These are phyloP conservation scores for Acanthopagrus latus DNA, from an alignment of 2,797 vertebrate genomes.

Conservation along the genomic window DNA sequence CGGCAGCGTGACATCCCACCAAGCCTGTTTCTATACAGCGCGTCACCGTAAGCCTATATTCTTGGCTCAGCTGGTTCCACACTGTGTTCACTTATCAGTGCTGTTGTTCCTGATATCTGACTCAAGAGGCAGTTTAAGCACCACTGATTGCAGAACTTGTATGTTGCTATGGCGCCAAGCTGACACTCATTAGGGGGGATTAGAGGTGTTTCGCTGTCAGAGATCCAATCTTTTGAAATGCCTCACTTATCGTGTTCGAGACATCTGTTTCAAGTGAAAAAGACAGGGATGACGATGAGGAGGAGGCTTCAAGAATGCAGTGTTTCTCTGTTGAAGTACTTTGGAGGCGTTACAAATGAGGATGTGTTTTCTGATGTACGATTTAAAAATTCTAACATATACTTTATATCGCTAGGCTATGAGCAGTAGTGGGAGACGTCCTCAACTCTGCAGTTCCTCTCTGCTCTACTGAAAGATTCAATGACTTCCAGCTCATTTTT, in stretches of 20 bases:
- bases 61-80: slow-evolving; percentile 44
- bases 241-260: slow-evolving; percentile 43
- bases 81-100: slow-evolving; percentile 68
- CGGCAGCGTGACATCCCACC: slow-evolving; percentile 8
- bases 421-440: too few relatives aligned
- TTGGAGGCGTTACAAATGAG: slow-evolving; percentile 22
- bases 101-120: slow-evolving; percentile 66
- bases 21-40: slow-evolving; percentile 38
- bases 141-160: slow-evolving; percentile 69
- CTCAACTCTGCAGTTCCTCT: too few relatives aligned
- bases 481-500: too few relatives aligned
- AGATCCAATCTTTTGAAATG: slow-evolving; percentile 58
- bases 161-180: slow-evolving; percentile 60
- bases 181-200: slow-evolving; percentile 66
- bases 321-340: slow-evolving; percentile 17
- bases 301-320: slow-evolving; percentile 12
- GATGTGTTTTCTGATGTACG: slow-evolving; percentile 21
- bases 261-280: slow-evolving; percentile 65
- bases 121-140: slow-evolving; percentile 57
- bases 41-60: slow-evolving; percentile 32
- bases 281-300: slow-evolving; percentile 22
- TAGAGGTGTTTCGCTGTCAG: slow-evolving; percentile 59
- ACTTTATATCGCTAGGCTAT: too few relatives aligned
- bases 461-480: too few relatives aligned
- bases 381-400: neutral